phyloP scores from a whole-genome alignment of 1,140 invertebrate species.

The Drosophila ironensis region DNA sequence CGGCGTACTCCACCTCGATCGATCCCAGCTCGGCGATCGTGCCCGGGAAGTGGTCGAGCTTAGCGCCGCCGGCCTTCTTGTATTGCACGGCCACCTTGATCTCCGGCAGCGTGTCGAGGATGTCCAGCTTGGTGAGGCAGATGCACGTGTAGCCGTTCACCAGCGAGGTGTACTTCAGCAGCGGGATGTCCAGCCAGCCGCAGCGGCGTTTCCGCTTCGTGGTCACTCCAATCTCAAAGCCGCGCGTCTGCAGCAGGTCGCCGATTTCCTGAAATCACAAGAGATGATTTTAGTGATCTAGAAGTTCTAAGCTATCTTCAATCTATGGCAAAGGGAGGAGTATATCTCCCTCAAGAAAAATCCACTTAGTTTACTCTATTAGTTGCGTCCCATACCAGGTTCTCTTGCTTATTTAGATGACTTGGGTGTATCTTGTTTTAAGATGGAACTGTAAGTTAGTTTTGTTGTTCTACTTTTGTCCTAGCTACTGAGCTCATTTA shows the following conservation, averaged over 20 bases:
- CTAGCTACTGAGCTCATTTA: too few relatives aligned
- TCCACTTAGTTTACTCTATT: too few relatives aligned
- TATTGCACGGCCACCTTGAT: conserved; percentile 94
- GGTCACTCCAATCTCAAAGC: conserved; percentile 97
- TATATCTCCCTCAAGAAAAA: too few relatives aligned
- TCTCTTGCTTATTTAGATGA: too few relatives aligned
- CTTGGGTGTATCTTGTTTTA: too few relatives aligned
- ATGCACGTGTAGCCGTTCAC: conserved; percentile 96
- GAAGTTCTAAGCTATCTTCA: too few relatives aligned
- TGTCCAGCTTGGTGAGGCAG: conserved; percentile 98
- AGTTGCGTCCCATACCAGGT: too few relatives aligned
- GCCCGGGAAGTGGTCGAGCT: conserved; percentile 91
- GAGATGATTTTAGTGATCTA: neutral
- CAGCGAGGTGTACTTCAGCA: conserved; percentile 94
- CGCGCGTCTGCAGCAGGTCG: conserved; percentile 90
- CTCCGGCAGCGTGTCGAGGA: conserved; percentile 95
- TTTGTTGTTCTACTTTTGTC: too few relatives aligned
- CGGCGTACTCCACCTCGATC: conserved; percentile 95
- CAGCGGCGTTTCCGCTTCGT: conserved; percentile 97
- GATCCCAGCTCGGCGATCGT: conserved; percentile 87
- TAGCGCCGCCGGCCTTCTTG: conserved; percentile 91
- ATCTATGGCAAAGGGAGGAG: too few relatives aligned
- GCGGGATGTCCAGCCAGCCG: conserved; percentile 97
- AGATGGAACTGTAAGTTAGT: too few relatives aligned
- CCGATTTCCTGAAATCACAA: conserved; percentile 87